phyloP scores from a whole-genome alignment of 2,797 vertebrate genomes.

The Neosilurus mollespiculum region DNA sequence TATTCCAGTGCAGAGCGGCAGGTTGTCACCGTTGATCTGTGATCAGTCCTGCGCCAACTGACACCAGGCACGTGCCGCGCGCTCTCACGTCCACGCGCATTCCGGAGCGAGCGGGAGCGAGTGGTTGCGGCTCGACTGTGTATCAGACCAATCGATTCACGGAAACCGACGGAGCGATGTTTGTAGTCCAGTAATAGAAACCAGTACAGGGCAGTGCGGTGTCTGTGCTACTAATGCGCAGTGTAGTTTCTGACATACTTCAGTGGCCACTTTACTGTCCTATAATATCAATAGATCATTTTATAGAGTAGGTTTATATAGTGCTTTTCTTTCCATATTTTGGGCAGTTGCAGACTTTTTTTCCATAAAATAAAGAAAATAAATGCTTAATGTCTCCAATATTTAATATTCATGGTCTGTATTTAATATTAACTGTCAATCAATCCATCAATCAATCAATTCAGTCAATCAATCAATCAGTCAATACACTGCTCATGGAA shows the following conservation, averaged over 20 bases:
- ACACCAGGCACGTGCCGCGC: slow-evolving; percentile 29
- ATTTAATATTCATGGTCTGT: neutral
- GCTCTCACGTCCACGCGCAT: slow-evolving; percentile 34
- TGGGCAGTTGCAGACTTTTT: neutral
- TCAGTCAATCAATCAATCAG: too few species aligned
- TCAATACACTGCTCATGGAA: too few species aligned
- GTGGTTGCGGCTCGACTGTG: slow-evolving; percentile 7
- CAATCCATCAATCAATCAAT: too few species aligned
- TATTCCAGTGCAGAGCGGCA: slow-evolving; percentile 17
- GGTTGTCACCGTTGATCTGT: neutral
- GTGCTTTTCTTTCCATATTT: neutral
- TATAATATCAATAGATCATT: neutral
- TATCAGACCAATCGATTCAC: neutral
- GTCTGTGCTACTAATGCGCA: too few species aligned
- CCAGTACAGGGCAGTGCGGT: too few species aligned
- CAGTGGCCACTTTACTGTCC: neutral
- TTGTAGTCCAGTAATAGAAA: neutral
- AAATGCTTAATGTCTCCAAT: neutral
- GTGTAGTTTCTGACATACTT: neutral
- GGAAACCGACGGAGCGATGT: neutral
- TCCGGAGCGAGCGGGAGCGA: slow-evolving; percentile 28
- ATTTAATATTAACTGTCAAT: neutral
- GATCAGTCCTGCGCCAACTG: neutral
- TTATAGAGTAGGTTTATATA: neutral
- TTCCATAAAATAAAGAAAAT: neutral